Percentiles rank a stretch among this genome's conserved stretches.
These are phyloP conservation scores for Ceyx margarethae DNA, from an alignment of 2,113 vertebrate species.

Conservation along the genomic window DNA sequence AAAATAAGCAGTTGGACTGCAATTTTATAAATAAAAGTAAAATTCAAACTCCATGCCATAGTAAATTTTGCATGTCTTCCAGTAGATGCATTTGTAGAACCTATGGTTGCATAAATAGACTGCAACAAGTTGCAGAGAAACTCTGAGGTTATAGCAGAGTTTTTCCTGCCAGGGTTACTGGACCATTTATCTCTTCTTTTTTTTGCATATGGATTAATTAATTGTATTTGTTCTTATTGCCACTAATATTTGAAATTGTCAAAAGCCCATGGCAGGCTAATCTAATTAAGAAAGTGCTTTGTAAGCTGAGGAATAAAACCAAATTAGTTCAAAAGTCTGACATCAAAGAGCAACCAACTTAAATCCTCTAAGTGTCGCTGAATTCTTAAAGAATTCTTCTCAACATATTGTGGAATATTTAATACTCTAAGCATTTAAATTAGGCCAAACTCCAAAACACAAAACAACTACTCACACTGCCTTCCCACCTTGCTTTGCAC, in stretches of 20 bases:
- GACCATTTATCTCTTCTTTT: not conserved
- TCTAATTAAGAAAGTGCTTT: conserved; percentile 53
- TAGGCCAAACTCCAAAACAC: not conserved
- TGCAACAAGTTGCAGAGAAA: not conserved
- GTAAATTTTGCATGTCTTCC: not conserved
- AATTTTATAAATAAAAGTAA: not conserved
- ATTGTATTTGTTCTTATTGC: conserved; percentile 35
- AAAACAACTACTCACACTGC: not conserved
- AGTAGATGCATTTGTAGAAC: not conserved
- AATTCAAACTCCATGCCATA: not conserved
- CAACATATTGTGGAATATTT: not conserved
- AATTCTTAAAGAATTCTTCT: not conserved
- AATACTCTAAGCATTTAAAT: not conserved
- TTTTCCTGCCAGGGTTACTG: not conserved
- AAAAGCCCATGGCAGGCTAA: conserved; percentile 17
- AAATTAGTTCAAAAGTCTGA: conserved; percentile 11
- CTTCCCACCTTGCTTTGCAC: not conserved
- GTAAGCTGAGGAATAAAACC: conserved; percentile 44
- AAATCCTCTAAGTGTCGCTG: not conserved
- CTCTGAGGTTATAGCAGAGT: not conserved
- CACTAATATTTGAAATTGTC: not conserved
- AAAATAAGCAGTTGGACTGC: not conserved
- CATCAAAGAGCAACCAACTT: not conserved
- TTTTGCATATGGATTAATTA: conserved; percentile 44
- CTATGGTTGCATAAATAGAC: not conserved